Evolutionary conservation across 2,797 vertebrate genomes (phyloP).

Genomic region (Echiichthys vipera): DNA sequence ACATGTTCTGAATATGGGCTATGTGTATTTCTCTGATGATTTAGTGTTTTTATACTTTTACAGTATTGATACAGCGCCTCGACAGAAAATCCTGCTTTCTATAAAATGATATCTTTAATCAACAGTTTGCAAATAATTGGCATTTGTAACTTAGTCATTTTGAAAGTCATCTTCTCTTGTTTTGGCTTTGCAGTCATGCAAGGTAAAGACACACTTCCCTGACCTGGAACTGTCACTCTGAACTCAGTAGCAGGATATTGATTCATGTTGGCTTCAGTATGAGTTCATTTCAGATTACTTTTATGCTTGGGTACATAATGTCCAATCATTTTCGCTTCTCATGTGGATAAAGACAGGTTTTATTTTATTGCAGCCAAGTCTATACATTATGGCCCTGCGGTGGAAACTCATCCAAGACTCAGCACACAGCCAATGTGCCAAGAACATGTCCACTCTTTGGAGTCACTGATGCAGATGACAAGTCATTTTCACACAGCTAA

Average conservation of each 20-base stretch:
- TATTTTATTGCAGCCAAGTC: slow-evolving; percentile 6
- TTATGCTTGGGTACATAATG: not conserved
- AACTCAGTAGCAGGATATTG: not conserved
- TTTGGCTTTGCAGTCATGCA: not conserved
- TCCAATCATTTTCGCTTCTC: not conserved
- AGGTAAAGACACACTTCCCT: not conserved
- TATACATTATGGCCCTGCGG: slow-evolving; percentile 19
- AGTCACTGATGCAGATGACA: slow-evolving; percentile 35
- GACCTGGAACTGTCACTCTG: slow-evolving; percentile 9
- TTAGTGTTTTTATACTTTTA: no score
- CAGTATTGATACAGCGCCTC: no score
- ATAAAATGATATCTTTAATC: no score
- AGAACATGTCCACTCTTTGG: slow-evolving; percentile 44
- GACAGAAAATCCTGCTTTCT: no score
- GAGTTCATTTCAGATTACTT: not conserved
- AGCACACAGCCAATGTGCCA: slow-evolving; percentile 22
- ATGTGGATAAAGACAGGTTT: slow-evolving; percentile 1
- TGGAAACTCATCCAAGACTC: slow-evolving; percentile 17
- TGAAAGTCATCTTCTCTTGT: not conserved
- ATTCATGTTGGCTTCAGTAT: slow-evolving; percentile 7
- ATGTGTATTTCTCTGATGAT: no score
- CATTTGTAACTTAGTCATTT: not conserved
- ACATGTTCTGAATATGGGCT: no score
- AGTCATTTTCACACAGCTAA: slow-evolving; percentile 51
- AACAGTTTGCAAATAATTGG: not conserved